phyloP scores from a whole-genome alignment of 1,140 invertebrate genomes.

The Diplogasteroides magnus region DNA sequence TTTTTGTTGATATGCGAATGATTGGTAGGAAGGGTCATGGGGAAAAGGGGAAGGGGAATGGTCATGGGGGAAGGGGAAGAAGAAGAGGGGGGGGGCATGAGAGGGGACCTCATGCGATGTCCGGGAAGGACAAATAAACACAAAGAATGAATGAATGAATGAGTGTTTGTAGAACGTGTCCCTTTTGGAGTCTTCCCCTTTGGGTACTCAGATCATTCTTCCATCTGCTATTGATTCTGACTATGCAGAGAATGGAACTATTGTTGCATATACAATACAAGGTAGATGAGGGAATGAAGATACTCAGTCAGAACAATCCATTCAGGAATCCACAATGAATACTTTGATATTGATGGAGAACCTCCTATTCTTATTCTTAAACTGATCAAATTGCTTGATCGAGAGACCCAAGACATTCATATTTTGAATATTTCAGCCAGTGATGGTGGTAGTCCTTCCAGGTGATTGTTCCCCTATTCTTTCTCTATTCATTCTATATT shows the following conservation, averaged over 20 bases:
- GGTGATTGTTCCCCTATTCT: too few relatives aligned
- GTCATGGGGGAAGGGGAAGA: neutral
- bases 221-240: neutral
- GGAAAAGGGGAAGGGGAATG: neutral
- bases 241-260: neutral
- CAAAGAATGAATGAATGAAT: neutral
- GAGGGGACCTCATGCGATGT: neutral
- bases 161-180: neutral
- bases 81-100: neutral
- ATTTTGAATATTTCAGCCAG: neutral
- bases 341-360: neutral
- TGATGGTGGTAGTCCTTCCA: neutral
- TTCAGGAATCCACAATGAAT: too few relatives aligned
- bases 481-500: too few relatives aligned
- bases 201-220: neutral
- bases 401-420: neutral
- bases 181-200: neutral
- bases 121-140: neutral
- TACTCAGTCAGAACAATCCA: too few relatives aligned
- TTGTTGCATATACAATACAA: neutral
- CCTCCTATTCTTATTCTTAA: neutral
- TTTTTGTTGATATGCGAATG: too few relatives aligned
- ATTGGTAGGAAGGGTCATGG: too few relatives aligned
- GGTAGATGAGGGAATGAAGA: too few relatives aligned
- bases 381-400: neutral